Evolutionary conservation across 1,140 invertebrate genomes (phyloP), one percentile per base, ranked within the genome.

Genomic region (Conopomorpha cramerella): DNA sequence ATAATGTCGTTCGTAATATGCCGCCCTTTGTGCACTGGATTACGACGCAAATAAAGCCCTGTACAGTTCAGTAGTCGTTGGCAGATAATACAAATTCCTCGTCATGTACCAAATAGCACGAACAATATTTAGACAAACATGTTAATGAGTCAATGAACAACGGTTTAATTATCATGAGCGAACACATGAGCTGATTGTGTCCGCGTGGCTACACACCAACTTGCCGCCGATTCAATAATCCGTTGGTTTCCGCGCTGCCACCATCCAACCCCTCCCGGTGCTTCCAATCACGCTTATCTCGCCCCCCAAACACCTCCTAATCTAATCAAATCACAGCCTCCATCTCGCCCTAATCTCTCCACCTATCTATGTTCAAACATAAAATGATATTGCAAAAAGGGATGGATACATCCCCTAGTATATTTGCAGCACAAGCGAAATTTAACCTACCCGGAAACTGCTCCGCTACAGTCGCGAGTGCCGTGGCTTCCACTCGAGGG

Each of bases 291-390:
- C 39, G 50, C 55, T 71, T 73, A 74, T 74, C 65, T 71, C 58
- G 57, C 40, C 49, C 45, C 45, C 56, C 63, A 53, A 71, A 71
- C 66, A 74, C 66, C 70, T 71, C 64, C 70, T 72, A 72, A 74
- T 74, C 70, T 71, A 74, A 74, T 74, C 66, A 74, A 74, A 74
- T 74, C 70, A 55, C 67, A 71, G 63, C 65, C 63, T 70, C 70
- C 65, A 57, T 64, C 63, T 68, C 28, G 66, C 58, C 62, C 63
- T 70, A 70, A 71, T 74, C 70, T 73, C 57, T 67, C 55, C 51
- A 60, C 65, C 66, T 74, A 71, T 74, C 66, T 74, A 62, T 54
- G 55, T 60, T 62, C 52, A 67, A 60, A 63, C 64, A 65, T 68
- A 67, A 70, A 71, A 74, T 71, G 65, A 74, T 71, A 71, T 67